Evolutionary conservation across 2,888 invertebrate genomes (phyloP), one percentile per base, ranked within the genome.

Genomic region (Eristalis pertinax): DNA sequence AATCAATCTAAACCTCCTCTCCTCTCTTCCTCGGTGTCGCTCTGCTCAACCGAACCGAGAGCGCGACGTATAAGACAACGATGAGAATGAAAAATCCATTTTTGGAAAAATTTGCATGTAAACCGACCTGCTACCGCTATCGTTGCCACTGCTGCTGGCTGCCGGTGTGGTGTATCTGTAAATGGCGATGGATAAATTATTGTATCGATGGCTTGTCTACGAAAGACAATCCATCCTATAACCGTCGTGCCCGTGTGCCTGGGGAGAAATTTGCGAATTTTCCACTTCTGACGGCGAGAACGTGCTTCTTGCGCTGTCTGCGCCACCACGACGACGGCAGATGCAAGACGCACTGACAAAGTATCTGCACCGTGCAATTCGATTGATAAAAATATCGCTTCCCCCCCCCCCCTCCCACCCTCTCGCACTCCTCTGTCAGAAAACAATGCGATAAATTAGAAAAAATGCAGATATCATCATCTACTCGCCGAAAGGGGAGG

Each of bases 361-460:
- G 56, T 64, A 68, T 43, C 35, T 8, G 50, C 19, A 8, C 77
- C 72, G 22, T 81, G 81, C 85, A 85, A 81, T 81, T 64, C 81
- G 77, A 85, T 76, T 80, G 76, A 73, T 50, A 50, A 50, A 50
- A n/a, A 50, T 50, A 50, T 50, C 43, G 2, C 19, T n/a, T 11
- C 15, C 43, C 43, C 43, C 0, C 43, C 43, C n/a, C 7, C 15
- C 1, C n/a, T 2, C 8, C 26, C 26, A 26, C 2, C 26, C 1
- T 4, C 26, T 2, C 26, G 2, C 26, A 1, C 26, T 26, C 26
- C 19, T 19, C n/a, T 19, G 19, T 50, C 19, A n/a, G 68, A 73
- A 81, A 81, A 79, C 76, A 85, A 85, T 77, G 67, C 73, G 35
- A 77, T 77, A 85, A 81, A 85, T 85, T 80, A 72, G 60, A 50